Conservation (phyloP, 2,113 vertebrate genomes). For the Centropus bengalensis region DNA sequence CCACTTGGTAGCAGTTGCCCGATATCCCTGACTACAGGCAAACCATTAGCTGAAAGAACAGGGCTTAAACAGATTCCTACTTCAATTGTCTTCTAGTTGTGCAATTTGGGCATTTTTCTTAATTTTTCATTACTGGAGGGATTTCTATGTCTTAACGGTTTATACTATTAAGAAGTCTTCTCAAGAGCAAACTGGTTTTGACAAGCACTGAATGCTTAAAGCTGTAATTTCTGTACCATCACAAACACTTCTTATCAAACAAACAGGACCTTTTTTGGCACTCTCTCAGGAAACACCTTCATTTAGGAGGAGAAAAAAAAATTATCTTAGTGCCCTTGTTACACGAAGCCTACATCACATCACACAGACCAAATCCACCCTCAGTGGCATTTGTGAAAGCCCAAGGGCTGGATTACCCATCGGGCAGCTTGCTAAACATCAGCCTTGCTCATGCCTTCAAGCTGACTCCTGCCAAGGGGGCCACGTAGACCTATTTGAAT, state of each 20-base stretch:
- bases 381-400: fast-evolving
- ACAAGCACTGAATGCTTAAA: not conserved
- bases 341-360: not conserved
- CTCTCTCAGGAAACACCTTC: slow-evolving; percentile 36
- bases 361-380: not conserved
- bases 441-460: not conserved
- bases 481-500: not conserved
- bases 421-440: not conserved
- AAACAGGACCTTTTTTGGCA: not conserved
- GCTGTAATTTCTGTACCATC: slow-evolving; percentile 9
- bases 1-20: not conserved
- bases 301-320: not conserved
- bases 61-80: not conserved
- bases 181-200: not conserved
- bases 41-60: not conserved
- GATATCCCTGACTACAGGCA: not conserved
- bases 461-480: not conserved
- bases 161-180: not conserved
- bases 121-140: not conserved
- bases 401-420: not conserved
- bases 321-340: not conserved
- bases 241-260: slow-evolving; percentile 43
- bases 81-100: not conserved
- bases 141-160: not conserved
- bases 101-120: not conserved